Conservation (phyloP, 2,888 invertebrate species). For the Rutpela maculata region DNA sequence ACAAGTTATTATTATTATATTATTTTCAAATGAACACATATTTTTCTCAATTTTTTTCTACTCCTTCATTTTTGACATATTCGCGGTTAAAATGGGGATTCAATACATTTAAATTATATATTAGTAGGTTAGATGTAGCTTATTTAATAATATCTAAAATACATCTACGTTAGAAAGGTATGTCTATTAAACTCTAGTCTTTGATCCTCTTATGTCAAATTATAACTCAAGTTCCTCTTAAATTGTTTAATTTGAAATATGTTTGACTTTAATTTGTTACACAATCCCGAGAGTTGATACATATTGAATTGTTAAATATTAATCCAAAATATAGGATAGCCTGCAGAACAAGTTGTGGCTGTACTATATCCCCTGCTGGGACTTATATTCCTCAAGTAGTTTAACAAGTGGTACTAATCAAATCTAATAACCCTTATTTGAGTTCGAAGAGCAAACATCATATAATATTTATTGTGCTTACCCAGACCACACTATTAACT, state of each 20-base stretch:
- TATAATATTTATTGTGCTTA: conserved; percentile 4
- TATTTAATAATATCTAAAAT: too few relatives aligned
- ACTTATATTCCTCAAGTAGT: conserved; percentile 1
- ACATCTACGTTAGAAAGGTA: neutral
- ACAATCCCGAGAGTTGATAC: neutral
- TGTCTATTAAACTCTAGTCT: neutral
- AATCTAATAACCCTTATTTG: conserved; percentile 7
- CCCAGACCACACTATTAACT: neutral
- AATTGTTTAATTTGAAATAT: conserved; percentile 1
- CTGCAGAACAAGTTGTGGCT: conserved; percentile 7
- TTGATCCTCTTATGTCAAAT: neutral
- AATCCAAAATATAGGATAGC: neutral
- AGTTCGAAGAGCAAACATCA: conserved; percentile 3
- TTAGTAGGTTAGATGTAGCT: too few relatives aligned
- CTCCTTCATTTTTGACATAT: too few relatives aligned
- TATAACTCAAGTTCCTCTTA: neutral
- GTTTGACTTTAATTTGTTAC: conserved; percentile 7
- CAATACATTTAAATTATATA: too few relatives aligned
- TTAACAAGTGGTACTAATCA: conserved; percentile 7
- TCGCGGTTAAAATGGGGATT: too few relatives aligned
- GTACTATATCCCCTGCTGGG: neutral
- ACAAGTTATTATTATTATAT: too few relatives aligned
- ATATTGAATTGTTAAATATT: neutral
- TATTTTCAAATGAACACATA: too few relatives aligned
- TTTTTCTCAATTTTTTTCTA: too few relatives aligned